Evolutionary conservation across 2,113 vertebrate species (phyloP), one percentile per base, ranked within the genome.

Genomic region (Capricornis sumatraensis): DNA sequence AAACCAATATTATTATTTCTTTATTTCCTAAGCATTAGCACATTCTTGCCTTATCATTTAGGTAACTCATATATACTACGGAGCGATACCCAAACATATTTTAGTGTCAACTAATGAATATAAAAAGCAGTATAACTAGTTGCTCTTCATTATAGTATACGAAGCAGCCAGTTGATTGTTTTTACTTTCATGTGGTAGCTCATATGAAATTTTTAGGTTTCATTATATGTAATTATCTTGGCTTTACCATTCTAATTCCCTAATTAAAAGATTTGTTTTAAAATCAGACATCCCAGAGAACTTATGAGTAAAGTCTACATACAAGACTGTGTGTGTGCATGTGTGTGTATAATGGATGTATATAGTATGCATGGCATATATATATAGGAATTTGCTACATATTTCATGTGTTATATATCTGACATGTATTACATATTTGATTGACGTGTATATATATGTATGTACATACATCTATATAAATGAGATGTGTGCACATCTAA

Each of bases 251-350:
- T 74, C 28, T 96, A 13, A 92, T 4, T 40, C 21, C 40, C 90
- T 93, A 87, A 4, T 17, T 60, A 43, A 83, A 94, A 36, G 2
- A 9, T 55, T 83, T 87, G 27, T 81, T 85, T 97, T 79, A 87
- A 96, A 67, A 60, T 82, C 55, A 87, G 23, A 27, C 45, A 25
- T 96, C 50, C 28, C 85, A 92, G 23, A 95, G 58, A 97, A 89
- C 2, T 86, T 96, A 25, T 5, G 8, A 95, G 28, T 52, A 30
- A 93, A 83, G 13, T 81, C 52, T 86, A 21, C 67, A 25, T 43
- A 43, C 3, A 87, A 92, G 45, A 87, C 28, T 60, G 7, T 90
- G 8, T 57, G 14, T 62, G 30, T 58, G 23, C 14, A 79, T 83
- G 28, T 96, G 58, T 67, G 25, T 71, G 15, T 67, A 64, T 45